Base-by-base conservation (phyloP, 2,113 vertebrate species). In the Euleptes europaea region DNA sequence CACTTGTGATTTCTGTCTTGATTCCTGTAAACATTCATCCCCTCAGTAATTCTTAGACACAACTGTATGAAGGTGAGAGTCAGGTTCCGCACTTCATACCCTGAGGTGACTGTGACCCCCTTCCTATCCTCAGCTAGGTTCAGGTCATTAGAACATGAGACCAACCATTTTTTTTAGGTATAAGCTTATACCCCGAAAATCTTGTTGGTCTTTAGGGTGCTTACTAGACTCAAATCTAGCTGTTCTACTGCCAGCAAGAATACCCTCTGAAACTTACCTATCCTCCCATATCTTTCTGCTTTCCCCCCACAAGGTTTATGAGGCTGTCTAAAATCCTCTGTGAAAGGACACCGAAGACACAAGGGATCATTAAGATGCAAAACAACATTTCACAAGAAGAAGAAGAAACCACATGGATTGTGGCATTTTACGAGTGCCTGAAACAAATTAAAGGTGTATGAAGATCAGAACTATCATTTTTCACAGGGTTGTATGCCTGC, bases 401-500 rank as follows among this genome's bases (percentile, higher is more conserved):
- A 42, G 33, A 19, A 31, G 49, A 77, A 63, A 60, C 28, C 42
- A 71, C 23, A 5, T 51, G 11, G 17, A 63, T 51, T 87, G 71
- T 69, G 10, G 7, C 81, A 1, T 71, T 88, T 7, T 84, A 11
- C 49, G 35, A 73, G 9, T n/a, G 79, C 78, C 14, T 42, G 15
- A 85, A 88, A 19, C 51, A 83, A 54, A 65, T 7, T 78, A 65
- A 91, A 74, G 14, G 78, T 88, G 35, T 1, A 84, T 35, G 26
- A 31, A 35, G 1, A 79, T 92, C 47, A 69, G 40, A 85, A 85
- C 3, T 90, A 74, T 66, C 0, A 19, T 76, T 88, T 85, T 90
- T 74, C 79, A 44, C 0, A 0, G 19, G n/a, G 33, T 65, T 65
- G 54, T 88, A 88, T 12, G 87, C 40, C 69, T 75, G 76, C 70